Evolutionary conservation across 1,140 invertebrate genomes (phyloP), one percentile per base, ranked within the genome.

Genomic region (Drosophila pachea): DNA sequence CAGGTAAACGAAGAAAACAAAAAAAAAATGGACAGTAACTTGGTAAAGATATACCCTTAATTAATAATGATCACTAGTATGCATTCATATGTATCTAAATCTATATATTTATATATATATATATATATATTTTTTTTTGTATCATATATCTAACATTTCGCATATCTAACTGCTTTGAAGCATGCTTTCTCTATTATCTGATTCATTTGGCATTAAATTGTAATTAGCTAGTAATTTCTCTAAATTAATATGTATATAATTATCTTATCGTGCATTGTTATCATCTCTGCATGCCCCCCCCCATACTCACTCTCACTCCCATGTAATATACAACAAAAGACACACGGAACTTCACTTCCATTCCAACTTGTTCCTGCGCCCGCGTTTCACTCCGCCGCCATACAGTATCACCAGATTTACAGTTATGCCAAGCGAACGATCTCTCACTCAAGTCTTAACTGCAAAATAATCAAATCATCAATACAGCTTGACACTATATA

Each of bases 1-100:
- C 77, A 83, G 79, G 79, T 83, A 83, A 83, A 76, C 48, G 5
- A 8, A 45, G 6, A 14, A n/a, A 40, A 40, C n/a, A 22, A 42
- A 42, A 12, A 14, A 5, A 43, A 12, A 45, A 32, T 55, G 47
- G 63, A 59, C 38, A 40, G 40, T 47, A 40, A 48, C 11, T 31
- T 7, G 7, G 40, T 50, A 7, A 40, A 60, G 22, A 48, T 48
- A 6, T 6, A 2, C 22, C 22, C 3, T 22, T 22, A 22, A 22
- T 42, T n/a, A n/a, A 50, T 52, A 9, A 8, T 4, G 35, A 5
- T 35, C 12, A 16, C 2, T 16, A 8, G 14, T 43, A 5, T 47
- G 4, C 29, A 36, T 16, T 35, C 35, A 9, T 35, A 4, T 52
- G 4, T 35, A 5, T n/a, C 6, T 33, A 14, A 33, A 8, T 47